A percentile compares a stretch with the other conserved stretches of the same genome.
phyloP scores from a whole-genome alignment of 2,797 vertebrate species.

The Sebastes cheni region DNA sequence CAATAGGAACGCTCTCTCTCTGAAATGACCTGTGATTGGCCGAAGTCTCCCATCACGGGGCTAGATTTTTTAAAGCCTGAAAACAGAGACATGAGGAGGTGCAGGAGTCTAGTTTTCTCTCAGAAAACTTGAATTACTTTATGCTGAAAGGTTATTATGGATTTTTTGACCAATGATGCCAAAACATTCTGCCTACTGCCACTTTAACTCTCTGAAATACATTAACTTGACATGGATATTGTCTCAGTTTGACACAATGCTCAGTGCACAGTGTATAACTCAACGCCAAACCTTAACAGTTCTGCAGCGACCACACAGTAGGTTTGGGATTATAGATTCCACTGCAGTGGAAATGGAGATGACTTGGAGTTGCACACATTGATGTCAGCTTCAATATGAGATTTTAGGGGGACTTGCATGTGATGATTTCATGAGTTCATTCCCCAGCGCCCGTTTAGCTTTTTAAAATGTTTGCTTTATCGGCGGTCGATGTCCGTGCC shows the following conservation, averaged over 20 bases:
- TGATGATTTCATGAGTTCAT: slow-evolving; percentile 12
- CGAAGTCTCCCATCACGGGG: accelerated
- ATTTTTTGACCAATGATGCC: too few species aligned
- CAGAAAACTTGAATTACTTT: too few species aligned
- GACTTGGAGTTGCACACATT: neutral
- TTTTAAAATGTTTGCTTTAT: slow-evolving; percentile 12
- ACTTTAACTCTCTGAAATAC: slow-evolving; percentile 2
- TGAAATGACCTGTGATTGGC: too few species aligned
- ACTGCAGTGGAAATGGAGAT: neutral
- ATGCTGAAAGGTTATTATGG: too few species aligned
- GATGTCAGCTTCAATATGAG: slow-evolving; percentile 28
- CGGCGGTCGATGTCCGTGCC: neutral
- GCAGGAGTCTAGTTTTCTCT: too few species aligned
- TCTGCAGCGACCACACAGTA: slow-evolving; percentile 12
- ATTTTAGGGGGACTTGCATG: slow-evolving; percentile 11
- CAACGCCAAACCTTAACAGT: neutral
- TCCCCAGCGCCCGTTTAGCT: neutral
- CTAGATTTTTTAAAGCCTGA: too few species aligned
- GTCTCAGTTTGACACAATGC: neutral
- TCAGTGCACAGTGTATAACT: neutral
- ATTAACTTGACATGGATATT: slow-evolving; percentile 11
- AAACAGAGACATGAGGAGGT: too few species aligned
- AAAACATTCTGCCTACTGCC: too few species aligned
- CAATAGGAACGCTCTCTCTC: too few species aligned
- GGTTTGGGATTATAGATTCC: slow-evolving; percentile 4